Evolutionary conservation across 2,888 invertebrate species (phyloP), one percentile per base, ranked within the genome.

Genomic region (Epinotia nisella): DNA sequence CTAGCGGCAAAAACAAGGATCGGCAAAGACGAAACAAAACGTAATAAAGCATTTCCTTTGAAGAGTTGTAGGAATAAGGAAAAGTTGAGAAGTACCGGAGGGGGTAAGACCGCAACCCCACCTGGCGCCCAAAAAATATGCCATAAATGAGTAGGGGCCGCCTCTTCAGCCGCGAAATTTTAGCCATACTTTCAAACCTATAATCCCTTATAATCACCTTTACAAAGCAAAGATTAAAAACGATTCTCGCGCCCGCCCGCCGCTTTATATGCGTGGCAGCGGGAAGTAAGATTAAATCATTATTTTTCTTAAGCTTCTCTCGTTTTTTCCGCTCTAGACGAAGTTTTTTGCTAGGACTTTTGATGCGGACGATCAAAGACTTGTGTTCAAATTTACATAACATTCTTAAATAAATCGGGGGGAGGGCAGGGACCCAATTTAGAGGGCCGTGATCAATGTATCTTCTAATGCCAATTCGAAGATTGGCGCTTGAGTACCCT

Each of bases 191-290:
- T 94, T 86, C 92, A 91, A 94, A 94, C 94, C 94, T 93, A 93
- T 94, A 94, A 94, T 94, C 94, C 93, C 85, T 94, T 90, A 93
- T 94, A 94, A 94, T 94, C 94, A 94, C 94, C 94, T 94, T 94
- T 94, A 94, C 94, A 94, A 94, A 94, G 94, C 94, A 94, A 94
- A 94, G 94, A 94, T 94, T 94, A 94, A 94, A 94, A 94, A 90
- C 93, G 92, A 92, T 93, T 93, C 93, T 89, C 82, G 85, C 90
- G 86, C 91, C 89, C 88, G 85, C 81, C 71, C 83, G 59, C 83
- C 81, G 82, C 85, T 94, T 93, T 93, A 93, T 94, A 93, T 93
- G 93, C 93, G 91, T 88, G 91, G 90, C 92, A 85, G 90, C 91
- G 92, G 90, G 90, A 92, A 93, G 92, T 88, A 87, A 92, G 94